Base-by-base conservation (phyloP, 2,888 invertebrate species). In the Schizotus pectinicornis region DNA sequence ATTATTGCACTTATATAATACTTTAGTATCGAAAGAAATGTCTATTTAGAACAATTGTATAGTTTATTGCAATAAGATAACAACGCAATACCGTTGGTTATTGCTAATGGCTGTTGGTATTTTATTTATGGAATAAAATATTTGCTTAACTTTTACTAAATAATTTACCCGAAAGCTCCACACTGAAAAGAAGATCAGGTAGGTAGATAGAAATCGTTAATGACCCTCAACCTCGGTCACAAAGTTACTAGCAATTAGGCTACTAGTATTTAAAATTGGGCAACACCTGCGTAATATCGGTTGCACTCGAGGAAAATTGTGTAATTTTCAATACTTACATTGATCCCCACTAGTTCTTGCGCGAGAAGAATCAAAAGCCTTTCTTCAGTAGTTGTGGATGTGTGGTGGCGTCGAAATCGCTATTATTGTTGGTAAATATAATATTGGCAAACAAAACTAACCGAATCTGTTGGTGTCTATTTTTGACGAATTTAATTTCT, bases 41-140 rank as follows among this genome's bases (percentile, higher is more conserved):
- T 22, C 22, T 22, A 22, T 22, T 22, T 22, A 22, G 11, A 9
- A n/a, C n/a, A n/a, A 38, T 8, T 12, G 11, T 13, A 13, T 38
- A 38, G 7, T 43, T 34, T 13, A 32, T 50, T 50, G 50, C 50
- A 50, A 50, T 50, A 50, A 41, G 13, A 13, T 43, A 51, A 51
- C 22, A 46, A 13, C 5, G 22, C 36, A 35, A 12, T 9, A 22
- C 34, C 22, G 14, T 46, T 46, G 35, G 34, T 22, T 36, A 46
- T 35, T 46, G 34, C 34, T 34, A 14, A 8, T 33, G 33, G 31
- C 13, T 14, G 13, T 46, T 46, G 13, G 30, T 14, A 11, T 46
- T 8, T 35, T 13, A 35, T 46, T 46, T 14, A 34, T 46, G 36
- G n/a, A 46, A 46, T 51, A 51, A 51, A 50, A 41, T 14, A 32